Percentiles rank a stretch among this genome's conserved stretches.
phyloP scores from a whole-genome alignment of 2,797 vertebrate genomes.

The Synanceia verrucosa region DNA sequence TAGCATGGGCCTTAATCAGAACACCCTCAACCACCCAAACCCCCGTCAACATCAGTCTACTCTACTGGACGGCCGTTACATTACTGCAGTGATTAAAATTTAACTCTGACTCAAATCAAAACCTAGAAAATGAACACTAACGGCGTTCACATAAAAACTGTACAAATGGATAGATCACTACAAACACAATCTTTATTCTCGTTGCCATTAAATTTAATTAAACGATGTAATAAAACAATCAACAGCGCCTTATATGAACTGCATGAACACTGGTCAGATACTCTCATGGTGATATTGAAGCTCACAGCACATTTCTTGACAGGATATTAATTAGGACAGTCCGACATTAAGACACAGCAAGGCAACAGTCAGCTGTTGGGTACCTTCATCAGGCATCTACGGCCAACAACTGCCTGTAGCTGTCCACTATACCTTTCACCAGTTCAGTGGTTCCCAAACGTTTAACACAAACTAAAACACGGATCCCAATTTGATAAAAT shows the following conservation, averaged over 20 bases:
- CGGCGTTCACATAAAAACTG: not conserved
- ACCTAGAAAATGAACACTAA: not conserved
- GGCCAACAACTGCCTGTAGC: not conserved
- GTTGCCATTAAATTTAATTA: not conserved
- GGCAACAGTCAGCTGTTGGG: not conserved
- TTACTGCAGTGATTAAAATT: constrained; percentile 26
- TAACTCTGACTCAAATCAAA: not conserved
- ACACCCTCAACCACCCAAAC: constrained; percentile 27
- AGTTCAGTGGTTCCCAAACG: too few relatives aligned
- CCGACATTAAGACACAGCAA: not conserved
- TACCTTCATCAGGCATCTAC: not conserved
- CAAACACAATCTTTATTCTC: too few relatives aligned
- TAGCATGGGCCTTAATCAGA: constrained; percentile 66
- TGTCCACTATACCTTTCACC: too few relatives aligned
- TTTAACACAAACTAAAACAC: too few relatives aligned
- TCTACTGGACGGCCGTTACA: constrained; percentile 26
- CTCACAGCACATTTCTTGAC: not conserved
- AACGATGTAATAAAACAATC: not conserved
- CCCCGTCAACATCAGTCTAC: constrained; percentile 21
- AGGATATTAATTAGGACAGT: not conserved
- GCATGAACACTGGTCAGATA: not conserved
- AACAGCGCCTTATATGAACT: not conserved
- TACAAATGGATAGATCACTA: too few relatives aligned
- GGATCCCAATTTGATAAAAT: too few relatives aligned
- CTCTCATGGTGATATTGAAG: not conserved